Evolutionary conservation across 2,888 invertebrate genomes (phyloP), one percentile per base, ranked within the genome.

Genomic region (Nephrotoma appendiculata): DNA sequence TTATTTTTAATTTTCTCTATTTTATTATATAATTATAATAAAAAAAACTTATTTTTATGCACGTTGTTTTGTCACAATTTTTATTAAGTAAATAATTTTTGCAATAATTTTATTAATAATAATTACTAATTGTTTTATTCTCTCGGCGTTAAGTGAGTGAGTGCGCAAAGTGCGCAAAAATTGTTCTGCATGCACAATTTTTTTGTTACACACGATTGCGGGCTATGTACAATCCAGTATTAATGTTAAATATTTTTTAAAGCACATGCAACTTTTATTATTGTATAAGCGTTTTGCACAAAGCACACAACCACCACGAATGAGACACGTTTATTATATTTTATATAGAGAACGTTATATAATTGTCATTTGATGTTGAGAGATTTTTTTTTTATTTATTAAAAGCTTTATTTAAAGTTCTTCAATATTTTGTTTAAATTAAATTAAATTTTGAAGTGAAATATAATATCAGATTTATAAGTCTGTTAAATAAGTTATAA

Each of bases 351-450:
- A 52, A 52, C 15, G 44, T 48, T 41, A 45, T 87, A 45, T 52
- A 11, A 48, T 86, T 31, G 43, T n/a, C 87, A 57, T 84, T 86
- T 31, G 42, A 87, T 44, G 86, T 45, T 41, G 85, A 45, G 85
- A 44, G 52, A 41, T 85, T 87, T 15, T 86, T 19, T 86, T 15
- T 71, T 9, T 15, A 45, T 87, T 45, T 44, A 43, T 48, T 41
- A 71, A 71, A 15, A 41, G 86, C 43, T 86, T 84, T 83, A 48
- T 48, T 83, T 85, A 85, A 43, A 52, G 71, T 43, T 83, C 86
- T 41, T 42, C n/a, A 48, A 41, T 87, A 83, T 86, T 85, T 83
- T 86, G 41, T 84, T 43, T 87, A 43, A 41, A n/a, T 87, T 31
- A 31, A 5, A 11, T 19, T 31, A 15, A 52, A 15, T 52, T 52